Evolutionary conservation across 2,113 vertebrate genomes (phyloP).

Genomic region (Callochromis pleurospilus): DNA sequence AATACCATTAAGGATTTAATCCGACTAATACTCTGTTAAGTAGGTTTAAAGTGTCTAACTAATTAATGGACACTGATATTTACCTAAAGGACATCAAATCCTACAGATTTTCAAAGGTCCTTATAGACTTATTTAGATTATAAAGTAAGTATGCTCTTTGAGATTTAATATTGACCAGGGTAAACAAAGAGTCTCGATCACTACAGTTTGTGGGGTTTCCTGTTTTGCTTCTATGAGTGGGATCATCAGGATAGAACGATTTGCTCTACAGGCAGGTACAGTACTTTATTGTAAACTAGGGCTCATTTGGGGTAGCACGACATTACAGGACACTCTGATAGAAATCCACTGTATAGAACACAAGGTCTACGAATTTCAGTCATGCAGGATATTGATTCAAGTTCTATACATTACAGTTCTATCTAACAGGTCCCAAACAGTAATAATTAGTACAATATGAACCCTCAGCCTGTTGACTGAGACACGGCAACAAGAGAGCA

Average conservation of each 20-base stretch:
- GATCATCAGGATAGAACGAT: not conserved
- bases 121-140: conserved; percentile 19
- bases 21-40: conserved; percentile 25
- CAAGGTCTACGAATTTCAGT: conserved; percentile 43
- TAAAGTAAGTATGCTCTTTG: conserved; percentile 22
- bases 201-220: not conserved
- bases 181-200: not conserved
- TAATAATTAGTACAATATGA: conserved; percentile 22
- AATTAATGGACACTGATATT: conserved; percentile 27
- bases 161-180: conserved; percentile 15
- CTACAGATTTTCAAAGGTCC: not conserved
- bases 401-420: conserved; percentile 67
- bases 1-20: conserved; percentile 13
- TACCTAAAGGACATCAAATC: conserved; percentile 29
- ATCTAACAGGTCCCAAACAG: conserved; percentile 53
- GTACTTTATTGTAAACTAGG: conserved; percentile 31
- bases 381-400: conserved; percentile 58
- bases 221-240: not conserved
- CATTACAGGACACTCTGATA: conserved; percentile 51
- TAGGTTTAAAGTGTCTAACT: conserved; percentile 19
- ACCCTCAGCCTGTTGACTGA: conserved; percentile 2
- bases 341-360: conserved; percentile 68
- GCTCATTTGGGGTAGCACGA: conserved; percentile 23
- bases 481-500: conserved; percentile 31
- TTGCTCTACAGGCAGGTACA: conserved; percentile 36